A percentile compares a stretch with the other conserved stretches of the same genome.
Evolutionary conservation across 2,113 vertebrate genomes (phyloP).

Genomic region (Pyrgilauda ruficollis): DNA sequence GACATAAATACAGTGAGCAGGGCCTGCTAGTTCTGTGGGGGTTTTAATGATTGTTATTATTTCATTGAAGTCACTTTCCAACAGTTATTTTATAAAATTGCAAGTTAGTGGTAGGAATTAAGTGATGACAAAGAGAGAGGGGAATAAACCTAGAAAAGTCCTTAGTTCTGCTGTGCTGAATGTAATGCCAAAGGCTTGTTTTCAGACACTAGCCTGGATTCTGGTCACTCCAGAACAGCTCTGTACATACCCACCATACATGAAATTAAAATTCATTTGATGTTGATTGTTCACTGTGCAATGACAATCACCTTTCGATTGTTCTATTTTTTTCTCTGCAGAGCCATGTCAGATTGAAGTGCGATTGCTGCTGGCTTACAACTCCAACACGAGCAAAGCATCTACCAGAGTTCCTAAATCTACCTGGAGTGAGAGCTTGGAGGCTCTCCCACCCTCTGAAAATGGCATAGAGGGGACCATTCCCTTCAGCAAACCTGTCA

Average conservation of each 20-base stretch:
- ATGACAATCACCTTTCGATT: neutral
- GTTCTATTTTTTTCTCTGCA: constrained; percentile 43
- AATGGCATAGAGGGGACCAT: constrained; percentile 89
- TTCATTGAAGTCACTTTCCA: neutral
- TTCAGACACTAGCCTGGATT: neutral
- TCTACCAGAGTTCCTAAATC: constrained; percentile 63
- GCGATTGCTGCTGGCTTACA: constrained; percentile 90
- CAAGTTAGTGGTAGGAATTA: neutral
- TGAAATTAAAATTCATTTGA: neutral
- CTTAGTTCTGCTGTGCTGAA: neutral
- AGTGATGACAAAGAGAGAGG: neutral
- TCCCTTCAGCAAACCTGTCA: constrained; percentile 91
- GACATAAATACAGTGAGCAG: neutral
- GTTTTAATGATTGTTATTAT: neutral
- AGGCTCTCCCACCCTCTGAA: constrained; percentile 74
- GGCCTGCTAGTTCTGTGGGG: neutral
- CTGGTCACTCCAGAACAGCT: neutral
- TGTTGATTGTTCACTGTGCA: neutral
- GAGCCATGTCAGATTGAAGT: constrained; percentile 95
- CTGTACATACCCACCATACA: neutral
- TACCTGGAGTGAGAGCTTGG: constrained; percentile 80
- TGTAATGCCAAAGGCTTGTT: neutral
- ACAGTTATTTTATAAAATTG: neutral
- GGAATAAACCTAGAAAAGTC: neutral
- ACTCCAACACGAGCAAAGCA: constrained; percentile 74